phyloP scores from a whole-genome alignment of 2,888 invertebrate species.

The Latrodectus elegans region DNA sequence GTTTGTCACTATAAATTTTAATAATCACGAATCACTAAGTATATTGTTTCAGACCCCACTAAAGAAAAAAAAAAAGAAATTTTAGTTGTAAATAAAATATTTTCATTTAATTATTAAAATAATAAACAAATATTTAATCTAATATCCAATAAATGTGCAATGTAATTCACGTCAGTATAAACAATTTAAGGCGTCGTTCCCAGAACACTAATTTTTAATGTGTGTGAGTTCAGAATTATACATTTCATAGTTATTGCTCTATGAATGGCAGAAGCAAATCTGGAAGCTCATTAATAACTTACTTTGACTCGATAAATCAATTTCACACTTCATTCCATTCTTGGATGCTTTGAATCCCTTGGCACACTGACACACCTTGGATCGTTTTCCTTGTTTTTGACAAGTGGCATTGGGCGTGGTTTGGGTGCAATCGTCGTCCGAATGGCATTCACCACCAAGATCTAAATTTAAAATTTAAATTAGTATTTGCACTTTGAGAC shows the following conservation, averaged over 20 bases:
- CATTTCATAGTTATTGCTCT: not conserved
- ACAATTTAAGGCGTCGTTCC: not conserved
- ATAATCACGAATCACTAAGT: too few species aligned
- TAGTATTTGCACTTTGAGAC: too few species aligned
- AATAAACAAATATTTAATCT: too few species aligned
- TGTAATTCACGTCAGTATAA: not conserved
- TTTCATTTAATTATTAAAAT: too few species aligned
- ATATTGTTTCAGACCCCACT: too few species aligned
- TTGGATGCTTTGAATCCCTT: slow-evolving; percentile 44
- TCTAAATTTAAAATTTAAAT: slow-evolving; percentile 19
- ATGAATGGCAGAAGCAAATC: not conserved
- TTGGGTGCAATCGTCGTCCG: slow-evolving; percentile 62
- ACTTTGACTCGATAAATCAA: not conserved
- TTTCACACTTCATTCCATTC: slow-evolving; percentile 44
- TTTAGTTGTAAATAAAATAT: too few species aligned
- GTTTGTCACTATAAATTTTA: too few species aligned
- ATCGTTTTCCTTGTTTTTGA: not conserved
- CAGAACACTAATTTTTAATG: not conserved
- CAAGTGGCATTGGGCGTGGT: slow-evolving; percentile 65
- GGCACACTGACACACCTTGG: slow-evolving; percentile 53
- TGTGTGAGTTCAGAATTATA: not conserved
- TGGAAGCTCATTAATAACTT: not conserved
- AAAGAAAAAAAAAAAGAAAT: too few species aligned
- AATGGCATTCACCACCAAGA: slow-evolving; percentile 63
- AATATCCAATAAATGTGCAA: too few species aligned